Evolutionary conservation across 92 coral and sea anemone species (phyloP), one percentile per base, ranked within the genome.

Genomic region (Montipora capitata): DNA sequence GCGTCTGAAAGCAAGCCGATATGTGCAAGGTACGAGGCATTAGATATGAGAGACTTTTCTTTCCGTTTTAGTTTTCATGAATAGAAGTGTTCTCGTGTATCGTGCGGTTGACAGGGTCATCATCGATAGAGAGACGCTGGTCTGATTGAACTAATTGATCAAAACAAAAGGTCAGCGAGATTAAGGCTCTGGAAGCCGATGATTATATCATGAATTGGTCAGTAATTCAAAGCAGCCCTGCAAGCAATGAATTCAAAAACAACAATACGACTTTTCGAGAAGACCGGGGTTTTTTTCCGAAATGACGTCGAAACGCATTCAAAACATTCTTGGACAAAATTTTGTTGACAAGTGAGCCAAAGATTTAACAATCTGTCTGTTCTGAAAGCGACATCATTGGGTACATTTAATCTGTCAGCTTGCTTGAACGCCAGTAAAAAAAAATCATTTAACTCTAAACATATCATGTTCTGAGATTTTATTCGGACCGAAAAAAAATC

Each of bases 221-320:
- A 73, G 12, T 58, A 41, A 83, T 83, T 72, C 58, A 58, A 44
- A 72, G 79, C 69, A 83, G 79, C 16, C 85, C 52, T 54, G 85
- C 35, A 35, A 27, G 13, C 27, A 63, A 80, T 12, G n/a, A 14
- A 16, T 38, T 5, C 51, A 68, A 49, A 68, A 52, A 68, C 3
- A 40, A 71, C 38, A 6, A 54, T 0, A n/a, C 40, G 11, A 56
- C 16, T 8, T 7, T 42, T 71, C 54, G 54, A 72, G 77, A 72
- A 9, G 11, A 48, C 35, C 35, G 35, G 35, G 35, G 7, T 8
- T 45, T 5, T 45, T 45, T 45, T 8, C 9, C 9, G 0, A 45
- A 45, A 45, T 45, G 9, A 45, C 51, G 7, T 45, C 9, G 9
- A 8, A 45, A 45, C 9, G 51, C 51, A 45, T 45, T 45, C 51